Conservation (phyloP, 2,113 vertebrate genomes). For the Grantiella picta region DNA sequence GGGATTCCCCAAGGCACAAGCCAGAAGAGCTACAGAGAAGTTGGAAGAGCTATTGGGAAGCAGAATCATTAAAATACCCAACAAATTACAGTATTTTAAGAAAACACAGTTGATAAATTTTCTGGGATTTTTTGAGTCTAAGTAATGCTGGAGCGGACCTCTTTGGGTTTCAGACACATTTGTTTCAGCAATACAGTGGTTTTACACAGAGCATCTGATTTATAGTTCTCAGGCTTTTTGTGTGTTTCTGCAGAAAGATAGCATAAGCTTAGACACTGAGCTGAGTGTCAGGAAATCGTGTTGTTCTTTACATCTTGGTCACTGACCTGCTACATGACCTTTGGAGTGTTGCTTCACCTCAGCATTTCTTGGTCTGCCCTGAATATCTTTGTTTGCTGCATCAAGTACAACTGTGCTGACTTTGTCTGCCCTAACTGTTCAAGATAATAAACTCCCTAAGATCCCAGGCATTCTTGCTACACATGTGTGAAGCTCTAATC, state of each 20-base stretch:
- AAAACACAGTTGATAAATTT: not conserved
- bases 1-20: not conserved
- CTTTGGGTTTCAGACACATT: not conserved
- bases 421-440: not conserved
- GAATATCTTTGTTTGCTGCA: not conserved
- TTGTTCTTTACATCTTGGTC: not conserved
- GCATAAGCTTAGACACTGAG: not conserved
- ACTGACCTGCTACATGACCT: not conserved
- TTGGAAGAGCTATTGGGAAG: not conserved
- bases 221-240: not conserved
- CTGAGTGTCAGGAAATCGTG: not conserved
- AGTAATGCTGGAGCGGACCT: not conserved
- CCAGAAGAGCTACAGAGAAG: not conserved
- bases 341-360: conserved; percentile 22
- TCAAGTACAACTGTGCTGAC: not conserved
- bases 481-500: not conserved
- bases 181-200: not conserved
- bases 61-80: not conserved
- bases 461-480: not conserved
- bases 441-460: not conserved
- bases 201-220: not conserved
- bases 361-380: not conserved
- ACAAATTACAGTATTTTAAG: not conserved
- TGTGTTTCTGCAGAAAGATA: not conserved
- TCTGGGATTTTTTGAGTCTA: not conserved